Evolutionary conservation across 2,888 invertebrate species (phyloP).

Genomic region (Cantharis flavilabris): DNA sequence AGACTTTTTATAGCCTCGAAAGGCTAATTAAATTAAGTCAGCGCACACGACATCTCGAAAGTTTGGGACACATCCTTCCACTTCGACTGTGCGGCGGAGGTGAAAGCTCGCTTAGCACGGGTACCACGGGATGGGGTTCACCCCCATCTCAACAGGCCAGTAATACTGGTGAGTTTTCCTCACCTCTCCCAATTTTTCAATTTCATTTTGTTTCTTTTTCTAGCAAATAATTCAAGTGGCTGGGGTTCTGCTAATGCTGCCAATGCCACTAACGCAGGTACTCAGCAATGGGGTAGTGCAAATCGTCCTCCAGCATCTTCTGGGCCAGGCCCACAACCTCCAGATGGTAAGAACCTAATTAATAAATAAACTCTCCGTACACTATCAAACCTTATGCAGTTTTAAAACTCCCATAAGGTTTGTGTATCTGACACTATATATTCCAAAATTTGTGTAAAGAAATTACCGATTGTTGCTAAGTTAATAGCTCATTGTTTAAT

Average conservation of each 20-base stretch:
- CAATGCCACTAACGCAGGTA: constrained; percentile 52
- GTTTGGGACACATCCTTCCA: constrained; percentile 51
- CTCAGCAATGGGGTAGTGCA: constrained; percentile 54
- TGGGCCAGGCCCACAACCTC: constrained; percentile 46
- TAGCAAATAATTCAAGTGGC: constrained; percentile 55
- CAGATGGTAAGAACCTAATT: constrained; percentile 45
- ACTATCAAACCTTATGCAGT: too few species aligned
- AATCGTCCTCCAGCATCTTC: constrained; percentile 49
- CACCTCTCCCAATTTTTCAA: not conserved
- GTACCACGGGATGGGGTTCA: constrained; percentile 77
- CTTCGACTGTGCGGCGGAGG: constrained; percentile 77
- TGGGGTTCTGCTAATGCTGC: constrained; percentile 58
- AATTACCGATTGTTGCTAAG: too few species aligned
- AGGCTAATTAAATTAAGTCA: constrained; percentile 39
- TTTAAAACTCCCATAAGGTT: not conserved
- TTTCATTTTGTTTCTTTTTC: not conserved
- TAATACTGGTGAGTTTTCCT: constrained; percentile 57
- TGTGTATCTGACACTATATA: too few species aligned
- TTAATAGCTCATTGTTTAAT: not conserved
- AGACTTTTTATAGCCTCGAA: constrained; percentile 34
- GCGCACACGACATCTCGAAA: constrained; percentile 41
- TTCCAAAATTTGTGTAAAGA: too few species aligned
- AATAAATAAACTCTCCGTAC: too few species aligned
- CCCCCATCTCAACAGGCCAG: constrained; percentile 69
- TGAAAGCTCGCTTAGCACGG: constrained; percentile 78